A percentile compares a stretch with the other conserved stretches of the same genome.
Evolutionary conservation across 2,113 vertebrate genomes (phyloP).

Genomic region (Tragulus kanchil): DNA sequence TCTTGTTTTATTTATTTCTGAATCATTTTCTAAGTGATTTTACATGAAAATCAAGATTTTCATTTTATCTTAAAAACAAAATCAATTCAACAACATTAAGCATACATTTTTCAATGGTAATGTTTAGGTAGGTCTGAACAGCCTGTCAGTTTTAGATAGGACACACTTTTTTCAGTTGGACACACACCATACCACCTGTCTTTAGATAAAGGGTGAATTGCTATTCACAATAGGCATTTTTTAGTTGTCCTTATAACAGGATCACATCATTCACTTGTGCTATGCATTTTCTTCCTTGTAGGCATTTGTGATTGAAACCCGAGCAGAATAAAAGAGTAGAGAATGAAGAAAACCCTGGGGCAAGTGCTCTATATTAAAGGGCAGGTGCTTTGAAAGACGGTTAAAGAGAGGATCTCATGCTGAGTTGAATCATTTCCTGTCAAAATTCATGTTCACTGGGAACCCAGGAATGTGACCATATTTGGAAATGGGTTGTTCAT

Average conservation of each 20-base stretch:
- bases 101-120: neutral
- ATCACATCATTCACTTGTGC: neutral
- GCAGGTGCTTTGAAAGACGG: neutral
- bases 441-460: neutral
- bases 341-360: neutral
- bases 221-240: neutral
- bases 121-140: neutral
- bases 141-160: neutral
- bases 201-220: neutral
- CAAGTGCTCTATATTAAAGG: neutral
- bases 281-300: neutral
- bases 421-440: neutral
- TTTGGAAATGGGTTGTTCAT: neutral
- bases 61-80: neutral
- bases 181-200: neutral
- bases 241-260: neutral
- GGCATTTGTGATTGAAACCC: neutral
- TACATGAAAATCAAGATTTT: neutral
- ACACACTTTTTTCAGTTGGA: neutral
- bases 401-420: neutral
- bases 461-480: neutral
- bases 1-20: neutral
- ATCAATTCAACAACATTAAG: neutral
- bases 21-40: neutral
- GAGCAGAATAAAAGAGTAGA: neutral